Base-by-base conservation (phyloP, 2,797 vertebrate species). In the Salmo trutta region DNA sequence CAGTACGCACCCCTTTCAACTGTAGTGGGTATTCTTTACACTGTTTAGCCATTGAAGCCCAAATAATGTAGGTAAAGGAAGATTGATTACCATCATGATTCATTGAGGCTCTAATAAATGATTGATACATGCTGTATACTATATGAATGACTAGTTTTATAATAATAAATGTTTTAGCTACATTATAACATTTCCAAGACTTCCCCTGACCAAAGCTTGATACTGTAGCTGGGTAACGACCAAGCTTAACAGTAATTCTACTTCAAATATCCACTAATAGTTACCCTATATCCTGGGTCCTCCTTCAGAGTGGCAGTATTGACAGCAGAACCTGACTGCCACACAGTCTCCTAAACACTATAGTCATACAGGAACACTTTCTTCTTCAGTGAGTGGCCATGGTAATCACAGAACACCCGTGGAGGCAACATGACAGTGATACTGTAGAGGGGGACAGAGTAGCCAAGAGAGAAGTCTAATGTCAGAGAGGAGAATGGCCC, bases 361-460 rank as follows among this genome's bases (percentile, higher is more conserved):
- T 97, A 99, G 75, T 97, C 97, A 0, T 98, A 99, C 71, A 99
- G 91, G 80, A 99, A 99, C 0, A 97, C 94, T 0, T 99, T 98
- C 86, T 98, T 99, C 90, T 95, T 97, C 77, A 97, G 95, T 0
- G 97, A 98, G 90, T 98, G 97, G 1, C 97, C 97, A 0, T 99
- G 97, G 84, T 97, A 98, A 88, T 99, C 97, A 84, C 97, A 99
- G 91, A 97, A 98, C 67, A 98, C 97, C 97, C 98, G 75, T 15
- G 36, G 54, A 33, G 31, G 41, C 71, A 80, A 70, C 66, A 62
- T 67, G 71, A 62, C n/a, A 24, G n/a, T 12, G n/a, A 10, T 21
- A 8, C 2, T 24, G 21, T 24, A 12, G n/a, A 21, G 7, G 56
- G 5, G 8, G 56, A 62, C 41, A 47, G 41, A 47, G 12, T 21